Base-by-base conservation (phyloP, 2,888 invertebrate species). In the Ptychoptera albimana region DNA sequence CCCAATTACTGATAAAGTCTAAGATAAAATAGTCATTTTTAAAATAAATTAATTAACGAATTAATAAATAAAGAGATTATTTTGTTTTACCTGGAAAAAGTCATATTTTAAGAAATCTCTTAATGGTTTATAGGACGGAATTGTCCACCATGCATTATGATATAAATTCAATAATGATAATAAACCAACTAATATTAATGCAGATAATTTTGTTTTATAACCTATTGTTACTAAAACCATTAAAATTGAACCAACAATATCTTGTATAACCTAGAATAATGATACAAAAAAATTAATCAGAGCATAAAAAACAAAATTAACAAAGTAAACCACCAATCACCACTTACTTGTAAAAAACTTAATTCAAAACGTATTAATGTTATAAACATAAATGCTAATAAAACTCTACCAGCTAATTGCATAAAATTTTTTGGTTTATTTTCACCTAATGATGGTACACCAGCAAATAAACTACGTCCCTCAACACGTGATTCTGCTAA, bases 31-130 rank as follows among this genome's bases (percentile, higher is more conserved):
- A 49, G 40, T 37, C 34, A 15, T 5, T n/a, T 37, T 15, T 23
- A 39, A 39, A 31, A 9, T 15, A 37, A 11, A 43, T 5, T 13
- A 23, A 32, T 29, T 39, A 5, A 38, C 12, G 8, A 6, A 8
- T 30, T 8, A 30, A 30, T 8, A 30, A 30, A 8, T 8, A 30
- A 30, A 8, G 30, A 30, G 9, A 32, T 32, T 9, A 11, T 32
- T 11, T 7, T 39, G 40, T 13, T 6, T 68, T 65, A 89, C 91
- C 80, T 98, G 98, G 84, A 99, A 99, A 75, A 99, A 99, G 70
- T 99, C 98, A 62, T 99, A 99, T 74, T 99, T 99, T 54, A 99
- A 81, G 73, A 98, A 99, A 71, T 99, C 98, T 64, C 98, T 75
- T 54, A 97, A 81, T 44, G 96, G 94, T 59, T 92, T 92, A 66